Conservation (phyloP, 1,140 invertebrate species). For the Euglossa dilemma region DNA sequence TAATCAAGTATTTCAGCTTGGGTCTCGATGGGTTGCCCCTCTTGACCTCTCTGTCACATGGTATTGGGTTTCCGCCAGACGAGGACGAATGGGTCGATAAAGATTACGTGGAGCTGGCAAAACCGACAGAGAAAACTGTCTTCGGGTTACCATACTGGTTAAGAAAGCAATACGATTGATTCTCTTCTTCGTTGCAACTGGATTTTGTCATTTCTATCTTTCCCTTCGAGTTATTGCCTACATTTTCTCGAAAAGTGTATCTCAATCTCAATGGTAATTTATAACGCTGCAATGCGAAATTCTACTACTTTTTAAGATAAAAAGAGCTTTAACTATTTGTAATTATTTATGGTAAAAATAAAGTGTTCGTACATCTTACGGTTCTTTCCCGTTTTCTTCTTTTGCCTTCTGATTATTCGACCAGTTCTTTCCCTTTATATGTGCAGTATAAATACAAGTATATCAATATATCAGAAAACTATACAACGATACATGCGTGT, state of each 20-base stretch:
- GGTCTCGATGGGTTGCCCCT: conserved; percentile 84
- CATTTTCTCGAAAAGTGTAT: neutral
- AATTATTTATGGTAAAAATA: neutral
- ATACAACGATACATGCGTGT: neutral
- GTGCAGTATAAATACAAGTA: conserved; percentile 4
- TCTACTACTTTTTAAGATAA: neutral
- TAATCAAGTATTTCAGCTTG: conserved; percentile 85
- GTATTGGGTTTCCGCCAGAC: conserved; percentile 65
- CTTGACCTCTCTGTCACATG: conserved; percentile 82
- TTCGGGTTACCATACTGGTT: neutral
- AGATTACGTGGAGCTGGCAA: conserved; percentile 83
- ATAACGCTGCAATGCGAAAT: neutral
- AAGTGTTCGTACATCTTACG: neutral
- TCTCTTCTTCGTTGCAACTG: neutral
- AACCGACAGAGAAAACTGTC: neutral
- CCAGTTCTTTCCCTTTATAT: neutral
- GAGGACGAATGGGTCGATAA: conserved; percentile 83
- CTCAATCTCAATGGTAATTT: neutral
- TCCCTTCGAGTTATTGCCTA: neutral
- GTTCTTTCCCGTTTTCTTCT: neutral
- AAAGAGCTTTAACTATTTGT: neutral
- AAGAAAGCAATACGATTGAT: neutral
- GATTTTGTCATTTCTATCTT: neutral
- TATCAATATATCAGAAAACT: neutral
- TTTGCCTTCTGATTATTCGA: neutral